Conservation (phyloP, 2,888 invertebrate genomes). For the Parnassius glacialis region DNA sequence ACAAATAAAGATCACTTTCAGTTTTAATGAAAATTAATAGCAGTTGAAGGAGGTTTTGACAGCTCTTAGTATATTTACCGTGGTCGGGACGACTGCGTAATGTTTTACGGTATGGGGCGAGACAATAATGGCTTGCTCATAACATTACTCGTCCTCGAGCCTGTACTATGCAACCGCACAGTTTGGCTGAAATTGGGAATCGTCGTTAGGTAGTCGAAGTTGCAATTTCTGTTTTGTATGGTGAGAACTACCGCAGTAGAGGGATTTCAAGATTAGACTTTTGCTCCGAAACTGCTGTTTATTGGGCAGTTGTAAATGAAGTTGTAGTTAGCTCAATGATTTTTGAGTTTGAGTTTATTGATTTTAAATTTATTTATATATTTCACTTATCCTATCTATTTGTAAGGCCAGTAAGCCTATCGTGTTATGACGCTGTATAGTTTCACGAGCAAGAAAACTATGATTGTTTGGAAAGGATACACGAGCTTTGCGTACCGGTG, state of each 20-base stretch:
- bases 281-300: constrained; percentile 24
- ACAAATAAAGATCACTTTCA: constrained; percentile 22
- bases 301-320: constrained; percentile 9
- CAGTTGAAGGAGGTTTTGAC: constrained; percentile 48
- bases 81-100: constrained; percentile 73
- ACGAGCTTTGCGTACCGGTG: too few species aligned
- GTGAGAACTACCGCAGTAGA: constrained; percentile 46
- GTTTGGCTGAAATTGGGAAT: constrained; percentile 50
- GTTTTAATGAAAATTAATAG: constrained; percentile 17
- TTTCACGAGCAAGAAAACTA: too few species aligned
- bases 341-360: too few species aligned
- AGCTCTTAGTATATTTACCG: constrained; percentile 62
- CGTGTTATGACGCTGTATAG: too few species aligned
- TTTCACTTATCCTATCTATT: too few species aligned
- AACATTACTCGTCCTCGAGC: constrained; percentile 78
- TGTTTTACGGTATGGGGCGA: constrained; percentile 81
- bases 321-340: too few species aligned
- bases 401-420: too few species aligned
- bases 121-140: constrained; percentile 82
- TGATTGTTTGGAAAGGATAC: too few species aligned
- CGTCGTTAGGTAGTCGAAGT: constrained; percentile 34
- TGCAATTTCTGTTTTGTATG: constrained; percentile 26
- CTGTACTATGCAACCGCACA: constrained; percentile 60
- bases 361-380: too few species aligned
- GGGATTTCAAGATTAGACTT: constrained; percentile 51